Evolutionary conservation across 2,888 invertebrate species (phyloP).

Genomic region (Andrena fulva): DNA sequence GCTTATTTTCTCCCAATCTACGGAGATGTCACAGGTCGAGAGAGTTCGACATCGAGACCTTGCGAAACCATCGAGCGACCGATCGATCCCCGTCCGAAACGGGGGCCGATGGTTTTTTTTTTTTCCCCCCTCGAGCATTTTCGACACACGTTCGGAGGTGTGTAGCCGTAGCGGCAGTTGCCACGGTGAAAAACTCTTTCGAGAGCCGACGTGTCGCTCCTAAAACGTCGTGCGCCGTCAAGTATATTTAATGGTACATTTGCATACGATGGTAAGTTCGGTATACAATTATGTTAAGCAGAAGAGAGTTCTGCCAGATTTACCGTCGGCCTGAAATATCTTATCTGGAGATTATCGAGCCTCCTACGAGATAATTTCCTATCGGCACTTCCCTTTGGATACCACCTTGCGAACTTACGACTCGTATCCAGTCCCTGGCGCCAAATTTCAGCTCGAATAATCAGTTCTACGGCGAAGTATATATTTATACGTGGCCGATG

Average conservation of each 20-base stretch:
- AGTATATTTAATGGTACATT: conserved; percentile 23
- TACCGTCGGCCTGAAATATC: conserved; percentile 6
- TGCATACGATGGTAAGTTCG: conserved; percentile 35
- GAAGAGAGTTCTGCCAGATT: conserved; percentile 20
- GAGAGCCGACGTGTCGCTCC: conserved; percentile 5
- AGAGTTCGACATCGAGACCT: background rate
- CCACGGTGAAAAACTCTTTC: conserved; percentile 22
- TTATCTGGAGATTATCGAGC: conserved; percentile 48
- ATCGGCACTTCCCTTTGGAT: conserved; percentile 19
- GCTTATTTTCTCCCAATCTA: conserved; percentile 26
- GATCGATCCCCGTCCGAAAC: background rate
- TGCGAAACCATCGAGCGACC: background rate
- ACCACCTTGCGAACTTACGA: background rate
- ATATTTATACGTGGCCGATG: background rate
- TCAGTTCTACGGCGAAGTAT: background rate
- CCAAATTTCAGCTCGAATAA: conserved; percentile 5
- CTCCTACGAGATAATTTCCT: conserved; percentile 34
- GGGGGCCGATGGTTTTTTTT: background rate
- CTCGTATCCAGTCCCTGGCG: background rate
- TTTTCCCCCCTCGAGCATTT: background rate
- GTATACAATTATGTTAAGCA: conserved; percentile 11
- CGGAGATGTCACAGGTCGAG: conserved; percentile 22
- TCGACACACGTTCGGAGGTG: background rate
- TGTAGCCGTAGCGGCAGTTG: background rate
- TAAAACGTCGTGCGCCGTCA: conserved; percentile 23